A percentile compares a stretch with the other conserved stretches of the same genome.
Evolutionary conservation across 2,888 invertebrate genomes (phyloP).

Genomic region (Coenonympha arcania): DNA sequence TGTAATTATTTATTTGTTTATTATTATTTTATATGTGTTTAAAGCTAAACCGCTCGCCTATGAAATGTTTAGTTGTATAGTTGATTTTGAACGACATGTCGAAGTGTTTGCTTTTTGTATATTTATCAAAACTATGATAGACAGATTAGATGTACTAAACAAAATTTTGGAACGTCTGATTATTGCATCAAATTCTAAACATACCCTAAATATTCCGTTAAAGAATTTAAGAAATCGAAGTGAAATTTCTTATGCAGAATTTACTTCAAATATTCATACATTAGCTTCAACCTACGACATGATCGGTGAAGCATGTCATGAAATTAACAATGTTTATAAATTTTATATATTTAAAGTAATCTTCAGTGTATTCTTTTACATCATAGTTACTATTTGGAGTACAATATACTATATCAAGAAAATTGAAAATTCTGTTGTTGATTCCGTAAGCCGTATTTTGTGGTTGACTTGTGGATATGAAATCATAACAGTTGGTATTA

Average conservation of each 20-base stretch:
- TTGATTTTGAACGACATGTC: constrained; percentile 36
- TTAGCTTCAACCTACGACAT: constrained; percentile 42
- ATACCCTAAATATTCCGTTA: constrained; percentile 20
- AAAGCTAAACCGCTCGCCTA: not conserved
- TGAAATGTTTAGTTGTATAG: not conserved
- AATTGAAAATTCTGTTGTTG: constrained; percentile 28
- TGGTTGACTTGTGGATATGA: constrained; percentile 31
- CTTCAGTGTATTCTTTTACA: constrained; percentile 44
- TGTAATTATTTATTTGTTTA: constrained; percentile 30
- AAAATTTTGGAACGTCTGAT: constrained; percentile 36
- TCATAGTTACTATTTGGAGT: constrained; percentile 50
- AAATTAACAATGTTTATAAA: constrained; percentile 48
- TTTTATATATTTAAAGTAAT: constrained; percentile 51
- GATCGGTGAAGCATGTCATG: constrained; percentile 40
- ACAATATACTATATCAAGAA: constrained; percentile 40
- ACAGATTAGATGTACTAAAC: constrained; percentile 42
- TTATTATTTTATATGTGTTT: constrained; percentile 29
- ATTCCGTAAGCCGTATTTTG: constrained; percentile 12
- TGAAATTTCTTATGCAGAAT: constrained; percentile 32
- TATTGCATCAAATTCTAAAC: constrained; percentile 28
- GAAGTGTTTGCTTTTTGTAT: constrained; percentile 43
- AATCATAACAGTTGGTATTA: constrained; percentile 17
- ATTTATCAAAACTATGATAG: constrained; percentile 38
- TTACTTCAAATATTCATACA: constrained; percentile 36
- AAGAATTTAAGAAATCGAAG: constrained; percentile 24